Conservation (phyloP, 2,113 vertebrate species). For the Eurystomus gularis region DNA sequence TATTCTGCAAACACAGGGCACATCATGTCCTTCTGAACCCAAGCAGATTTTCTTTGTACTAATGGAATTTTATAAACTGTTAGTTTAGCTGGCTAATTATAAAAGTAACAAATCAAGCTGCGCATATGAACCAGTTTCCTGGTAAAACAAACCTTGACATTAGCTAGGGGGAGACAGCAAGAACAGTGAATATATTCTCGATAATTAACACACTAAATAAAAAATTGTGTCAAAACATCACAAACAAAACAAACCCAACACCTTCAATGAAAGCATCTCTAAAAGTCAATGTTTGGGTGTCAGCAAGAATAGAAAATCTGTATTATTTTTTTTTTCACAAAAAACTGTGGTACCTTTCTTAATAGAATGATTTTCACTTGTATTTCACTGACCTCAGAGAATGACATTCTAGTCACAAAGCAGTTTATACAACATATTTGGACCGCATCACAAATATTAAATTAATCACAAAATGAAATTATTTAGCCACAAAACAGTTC, state of each 20-base stretch:
- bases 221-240: fast-evolving
- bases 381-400: slow-evolving; percentile 7
- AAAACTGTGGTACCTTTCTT: not conserved
- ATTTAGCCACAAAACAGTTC: slow-evolving; percentile 35
- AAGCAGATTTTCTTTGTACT: not conserved
- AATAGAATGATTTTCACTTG: not conserved
- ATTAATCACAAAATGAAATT: slow-evolving; percentile 61
- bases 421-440: slow-evolving; percentile 27
- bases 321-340: not conserved
- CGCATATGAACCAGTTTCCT: not conserved
- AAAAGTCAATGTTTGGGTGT: not conserved
- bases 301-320: not conserved
- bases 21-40: not conserved
- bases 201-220: not conserved
- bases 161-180: not conserved
- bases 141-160: not conserved
- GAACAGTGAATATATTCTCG: not conserved
- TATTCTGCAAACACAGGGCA: slow-evolving; percentile 10
- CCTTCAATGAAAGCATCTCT: not conserved
- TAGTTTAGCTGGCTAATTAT: not conserved
- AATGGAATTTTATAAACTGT: not conserved
- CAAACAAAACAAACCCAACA: not conserved
- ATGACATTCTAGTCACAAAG: slow-evolving; percentile 37
- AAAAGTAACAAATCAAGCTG: not conserved
- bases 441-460: slow-evolving; percentile 15